Conservation (phyloP, 2,797 vertebrate genomes). For the Cynopterus sphinx region DNA sequence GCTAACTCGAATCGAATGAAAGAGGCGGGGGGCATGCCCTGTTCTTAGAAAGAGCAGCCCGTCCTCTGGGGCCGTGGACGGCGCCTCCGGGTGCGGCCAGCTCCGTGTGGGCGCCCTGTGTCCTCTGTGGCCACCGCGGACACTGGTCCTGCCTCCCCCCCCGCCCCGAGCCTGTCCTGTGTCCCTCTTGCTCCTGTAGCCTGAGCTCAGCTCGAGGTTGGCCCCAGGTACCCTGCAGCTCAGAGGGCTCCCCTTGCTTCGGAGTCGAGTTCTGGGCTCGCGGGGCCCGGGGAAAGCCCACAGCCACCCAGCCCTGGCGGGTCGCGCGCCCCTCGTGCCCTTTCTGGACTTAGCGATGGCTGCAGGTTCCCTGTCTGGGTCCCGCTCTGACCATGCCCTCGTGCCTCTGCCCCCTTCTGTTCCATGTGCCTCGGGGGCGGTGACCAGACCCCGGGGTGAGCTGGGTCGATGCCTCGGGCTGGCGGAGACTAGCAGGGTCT, state of each 20-base stretch:
- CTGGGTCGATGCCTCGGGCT: neutral
- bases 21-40: fast-evolving
- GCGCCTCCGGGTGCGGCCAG: neutral
- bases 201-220: neutral
- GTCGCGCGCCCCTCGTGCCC: fast-evolving
- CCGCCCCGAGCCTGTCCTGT: neutral
- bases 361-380: neutral
- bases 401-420: neutral
- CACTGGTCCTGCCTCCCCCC: neutral
- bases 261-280: neutral
- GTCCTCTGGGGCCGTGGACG: fast-evolving
- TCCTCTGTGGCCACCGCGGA: fast-evolving
- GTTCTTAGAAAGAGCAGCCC: neutral
- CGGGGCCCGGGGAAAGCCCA: neutral
- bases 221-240: neutral
- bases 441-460: neutral
- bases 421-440: neutral
- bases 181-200: neutral
- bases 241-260: neutral
- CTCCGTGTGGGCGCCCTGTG: fast-evolving
- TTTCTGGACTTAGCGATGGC: neutral
- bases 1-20: neutral
- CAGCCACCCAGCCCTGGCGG: fast-evolving
- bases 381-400: fast-evolving
- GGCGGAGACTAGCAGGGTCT: neutral